Percentiles rank a stretch among this genome's conserved stretches.
Conservation (phyloP, 2,888 invertebrate genomes). For the Melinopterus prodromus region DNA sequence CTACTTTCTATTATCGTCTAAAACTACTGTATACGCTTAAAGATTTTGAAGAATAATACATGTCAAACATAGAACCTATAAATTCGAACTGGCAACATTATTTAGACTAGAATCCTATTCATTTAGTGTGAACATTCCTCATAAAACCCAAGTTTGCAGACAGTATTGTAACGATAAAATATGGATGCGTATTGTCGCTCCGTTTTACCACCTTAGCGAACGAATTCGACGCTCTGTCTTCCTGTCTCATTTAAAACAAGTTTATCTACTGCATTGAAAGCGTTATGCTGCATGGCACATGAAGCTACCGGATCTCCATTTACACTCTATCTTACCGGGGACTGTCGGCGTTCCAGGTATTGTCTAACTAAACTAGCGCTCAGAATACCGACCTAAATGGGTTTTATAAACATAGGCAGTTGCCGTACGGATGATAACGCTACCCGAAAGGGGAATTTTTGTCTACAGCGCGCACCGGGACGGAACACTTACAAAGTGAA, state of each 20-base stretch:
- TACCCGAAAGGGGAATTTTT: neutral
- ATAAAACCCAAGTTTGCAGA: neutral
- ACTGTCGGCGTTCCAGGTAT: neutral
- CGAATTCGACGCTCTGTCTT: neutral
- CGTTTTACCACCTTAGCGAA: neutral
- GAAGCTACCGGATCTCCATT: neutral
- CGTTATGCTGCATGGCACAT: neutral
- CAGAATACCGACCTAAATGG: neutral
- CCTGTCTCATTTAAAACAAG: constrained; percentile 38
- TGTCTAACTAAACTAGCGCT: neutral
- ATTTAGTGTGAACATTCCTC: neutral
- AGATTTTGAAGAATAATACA: no score
- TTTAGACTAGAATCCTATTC: neutral
- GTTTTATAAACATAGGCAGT: neutral
- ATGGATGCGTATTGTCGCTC: neutral
- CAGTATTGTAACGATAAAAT: neutral
- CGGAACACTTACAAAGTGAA: neutral
- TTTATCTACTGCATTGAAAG: constrained; percentile 47
- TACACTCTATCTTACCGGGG: neutral
- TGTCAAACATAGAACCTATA: neutral
- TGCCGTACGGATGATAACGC: neutral
- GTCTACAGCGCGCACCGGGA: neutral
- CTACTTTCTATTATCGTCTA: no score
- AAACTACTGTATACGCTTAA: no score
- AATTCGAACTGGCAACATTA: neutral